Percentiles rank a stretch among this genome's conserved stretches.
Evolutionary conservation across 2,113 vertebrate species (phyloP).

Genomic region (Protomyctophum bolini): DNA sequence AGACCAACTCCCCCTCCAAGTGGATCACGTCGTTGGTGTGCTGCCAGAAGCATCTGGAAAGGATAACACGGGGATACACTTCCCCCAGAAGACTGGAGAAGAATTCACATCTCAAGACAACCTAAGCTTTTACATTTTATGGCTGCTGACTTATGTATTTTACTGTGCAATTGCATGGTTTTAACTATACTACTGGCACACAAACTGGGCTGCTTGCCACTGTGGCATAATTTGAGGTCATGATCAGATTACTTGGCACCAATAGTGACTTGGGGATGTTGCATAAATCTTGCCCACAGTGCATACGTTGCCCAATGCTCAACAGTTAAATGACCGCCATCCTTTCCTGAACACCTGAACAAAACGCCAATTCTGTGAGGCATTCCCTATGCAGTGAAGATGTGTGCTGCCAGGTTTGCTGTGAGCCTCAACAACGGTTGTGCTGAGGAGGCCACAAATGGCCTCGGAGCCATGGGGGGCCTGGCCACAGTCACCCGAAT

Average conservation of each 20-base stretch:
- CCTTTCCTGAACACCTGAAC: background rate
- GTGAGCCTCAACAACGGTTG: slow-evolving; percentile 84
- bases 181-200: background rate
- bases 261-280: slow-evolving; percentile 32
- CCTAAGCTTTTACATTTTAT: slow-evolving; percentile 16
- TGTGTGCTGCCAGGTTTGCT: slow-evolving; percentile 81
- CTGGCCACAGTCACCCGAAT: slow-evolving; percentile 58
- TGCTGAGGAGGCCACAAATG: slow-evolving; percentile 69
- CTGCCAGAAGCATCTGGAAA: slow-evolving; percentile 78
- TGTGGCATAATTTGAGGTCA: background rate
- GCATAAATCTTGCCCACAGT: background rate
- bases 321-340: background rate
- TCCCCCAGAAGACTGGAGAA: slow-evolving; percentile 44
- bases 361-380: slow-evolving; percentile 8
- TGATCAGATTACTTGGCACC: slow-evolving; percentile 13
- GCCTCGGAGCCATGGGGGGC: slow-evolving; percentile 24
- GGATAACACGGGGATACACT: slow-evolving; percentile 62
- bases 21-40: slow-evolving; percentile 55
- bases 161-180: slow-evolving; percentile 9
- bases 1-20: slow-evolving; percentile 27
- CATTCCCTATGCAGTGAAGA: slow-evolving; percentile 72
- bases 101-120: slow-evolving; percentile 40
- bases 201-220: background rate
- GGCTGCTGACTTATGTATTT: slow-evolving; percentile 25
- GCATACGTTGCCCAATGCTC: background rate